phyloP scores from a whole-genome alignment of 2,888 invertebrate species.

The Aphrophora alni region DNA sequence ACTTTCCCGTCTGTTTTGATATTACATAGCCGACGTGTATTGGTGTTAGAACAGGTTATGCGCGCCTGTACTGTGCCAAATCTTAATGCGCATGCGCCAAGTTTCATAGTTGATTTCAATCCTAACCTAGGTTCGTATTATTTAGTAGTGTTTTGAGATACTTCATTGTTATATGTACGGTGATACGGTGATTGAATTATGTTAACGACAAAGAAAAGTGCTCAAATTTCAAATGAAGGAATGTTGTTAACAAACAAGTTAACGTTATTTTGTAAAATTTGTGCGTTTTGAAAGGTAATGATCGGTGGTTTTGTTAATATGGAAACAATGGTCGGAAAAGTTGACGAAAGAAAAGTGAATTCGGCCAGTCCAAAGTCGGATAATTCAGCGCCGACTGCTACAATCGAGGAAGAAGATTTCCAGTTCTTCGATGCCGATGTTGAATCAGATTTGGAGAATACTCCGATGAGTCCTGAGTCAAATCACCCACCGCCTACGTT shows the following conservation, averaged over 20 bases:
- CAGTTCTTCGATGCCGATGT: constrained; percentile 48
- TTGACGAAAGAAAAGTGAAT: not conserved
- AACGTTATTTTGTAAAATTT: not conserved
- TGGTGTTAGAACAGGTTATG: not conserved
- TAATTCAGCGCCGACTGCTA: constrained; percentile 30
- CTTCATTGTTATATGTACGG: not conserved
- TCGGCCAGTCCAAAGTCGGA: constrained; percentile 20
- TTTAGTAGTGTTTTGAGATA: not conserved
- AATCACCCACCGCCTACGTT: constrained; percentile 9
- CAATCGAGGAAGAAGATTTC: constrained; percentile 46
- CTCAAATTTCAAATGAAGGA: no score
- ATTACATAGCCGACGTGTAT: not conserved
- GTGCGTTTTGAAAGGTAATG: constrained; percentile 2
- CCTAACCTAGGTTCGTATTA: not conserved
- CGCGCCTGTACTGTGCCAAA: constrained; percentile 2
- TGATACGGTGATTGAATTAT: not conserved
- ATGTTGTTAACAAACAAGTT: no score
- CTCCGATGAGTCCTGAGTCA: constrained; percentile 11
- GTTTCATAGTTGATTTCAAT: constrained; percentile 2
- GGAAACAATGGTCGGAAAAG: constrained; percentile 13
- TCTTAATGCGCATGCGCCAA: not conserved
- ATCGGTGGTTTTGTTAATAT: not conserved
- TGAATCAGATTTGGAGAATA: constrained; percentile 2
- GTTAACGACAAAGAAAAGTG: not conserved
- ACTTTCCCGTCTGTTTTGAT: not conserved